Evolutionary conservation across 2,888 invertebrate genomes (phyloP).

Genomic region (Hemithea aestivaria): DNA sequence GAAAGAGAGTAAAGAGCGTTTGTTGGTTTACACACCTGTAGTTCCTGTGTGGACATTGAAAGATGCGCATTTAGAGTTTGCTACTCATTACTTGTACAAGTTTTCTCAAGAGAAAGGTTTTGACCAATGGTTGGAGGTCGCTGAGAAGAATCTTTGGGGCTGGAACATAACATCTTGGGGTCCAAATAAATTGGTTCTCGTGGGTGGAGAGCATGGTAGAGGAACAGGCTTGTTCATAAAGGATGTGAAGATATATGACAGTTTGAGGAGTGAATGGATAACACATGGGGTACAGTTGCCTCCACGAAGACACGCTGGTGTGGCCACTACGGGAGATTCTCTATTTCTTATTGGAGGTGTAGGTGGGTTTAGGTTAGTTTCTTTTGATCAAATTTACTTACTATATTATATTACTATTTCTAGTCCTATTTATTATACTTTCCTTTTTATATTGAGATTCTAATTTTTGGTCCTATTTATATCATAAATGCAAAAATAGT

Average conservation of each 20-base stretch:
- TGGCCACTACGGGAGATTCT: constrained; percentile 47
- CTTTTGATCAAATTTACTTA: constrained; percentile 10
- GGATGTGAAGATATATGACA: constrained; percentile 60
- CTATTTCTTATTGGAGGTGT: constrained; percentile 63
- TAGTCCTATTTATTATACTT: no score
- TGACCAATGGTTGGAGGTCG: constrained; percentile 55
- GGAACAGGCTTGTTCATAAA: constrained; percentile 58
- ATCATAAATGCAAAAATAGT: no score
- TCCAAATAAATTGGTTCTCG: constrained; percentile 50
- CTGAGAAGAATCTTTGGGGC: constrained; percentile 63
- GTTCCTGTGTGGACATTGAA: constrained; percentile 50
- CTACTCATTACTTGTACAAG: constrained; percentile 48
- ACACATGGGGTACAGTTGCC: constrained; percentile 57
- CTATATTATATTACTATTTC: no score
- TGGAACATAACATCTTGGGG: constrained; percentile 64
- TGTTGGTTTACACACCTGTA: constrained; percentile 39
- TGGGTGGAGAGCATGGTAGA: constrained; percentile 60
- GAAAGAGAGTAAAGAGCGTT: constrained; percentile 41
- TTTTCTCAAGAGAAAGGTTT: constrained; percentile 46
- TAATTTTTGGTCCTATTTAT: no score
- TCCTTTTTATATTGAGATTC: no score
- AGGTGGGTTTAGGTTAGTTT: constrained; percentile 65
- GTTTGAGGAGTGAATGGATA: constrained; percentile 53
- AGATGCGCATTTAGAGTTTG: constrained; percentile 35
- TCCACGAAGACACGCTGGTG: constrained; percentile 53